A percentile compares a stretch with the other conserved stretches of the same genome.
Conservation (phyloP, 2,797 vertebrate genomes). For the Enteromius trimaculatus region DNA sequence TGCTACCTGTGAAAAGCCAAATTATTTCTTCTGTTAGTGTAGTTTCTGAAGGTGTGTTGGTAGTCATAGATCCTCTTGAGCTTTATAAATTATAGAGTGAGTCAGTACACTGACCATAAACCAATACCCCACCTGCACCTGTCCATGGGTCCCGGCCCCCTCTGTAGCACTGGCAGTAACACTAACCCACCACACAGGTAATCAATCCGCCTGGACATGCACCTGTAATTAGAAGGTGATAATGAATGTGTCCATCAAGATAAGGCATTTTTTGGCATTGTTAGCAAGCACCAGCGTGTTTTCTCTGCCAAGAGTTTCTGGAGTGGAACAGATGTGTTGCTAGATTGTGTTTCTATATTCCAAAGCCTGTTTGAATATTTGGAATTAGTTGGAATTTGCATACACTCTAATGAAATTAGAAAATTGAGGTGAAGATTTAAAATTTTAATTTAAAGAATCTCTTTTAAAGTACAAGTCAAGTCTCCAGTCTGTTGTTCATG, state of each 20-base stretch:
- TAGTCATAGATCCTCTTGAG: conserved; percentile 63
- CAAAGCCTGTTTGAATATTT: not conserved
- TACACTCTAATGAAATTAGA: not conserved
- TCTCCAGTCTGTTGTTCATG: too few relatives aligned
- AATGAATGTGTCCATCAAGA: conserved; percentile 86
- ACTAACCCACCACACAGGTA: conserved; percentile 70
- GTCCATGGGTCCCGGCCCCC: conserved; percentile 75
- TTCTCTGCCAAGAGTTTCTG: conserved; percentile 65
- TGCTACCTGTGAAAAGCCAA: too few relatives aligned
- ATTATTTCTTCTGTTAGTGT: not conserved
- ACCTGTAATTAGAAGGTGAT: conserved; percentile 88
- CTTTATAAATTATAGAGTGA: conserved; percentile 78
- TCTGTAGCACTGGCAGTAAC: conserved; percentile 62
- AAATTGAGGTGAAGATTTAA: not conserved
- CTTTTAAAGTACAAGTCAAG: too few relatives aligned
- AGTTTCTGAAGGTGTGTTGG: not conserved
- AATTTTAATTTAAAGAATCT: not conserved
- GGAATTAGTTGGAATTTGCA: not conserved
- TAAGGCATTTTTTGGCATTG: conserved; percentile 77
- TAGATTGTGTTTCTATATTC: not conserved
- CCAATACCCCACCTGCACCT: conserved; percentile 59
- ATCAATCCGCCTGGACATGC: conserved; percentile 86
- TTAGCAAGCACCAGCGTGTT: conserved; percentile 63
- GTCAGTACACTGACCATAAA: conserved; percentile 69
- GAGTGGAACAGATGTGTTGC: conserved; percentile 63